Evolutionary conservation across 1,140 invertebrate genomes (phyloP).

Genomic region (Aphis gossypii): DNA sequence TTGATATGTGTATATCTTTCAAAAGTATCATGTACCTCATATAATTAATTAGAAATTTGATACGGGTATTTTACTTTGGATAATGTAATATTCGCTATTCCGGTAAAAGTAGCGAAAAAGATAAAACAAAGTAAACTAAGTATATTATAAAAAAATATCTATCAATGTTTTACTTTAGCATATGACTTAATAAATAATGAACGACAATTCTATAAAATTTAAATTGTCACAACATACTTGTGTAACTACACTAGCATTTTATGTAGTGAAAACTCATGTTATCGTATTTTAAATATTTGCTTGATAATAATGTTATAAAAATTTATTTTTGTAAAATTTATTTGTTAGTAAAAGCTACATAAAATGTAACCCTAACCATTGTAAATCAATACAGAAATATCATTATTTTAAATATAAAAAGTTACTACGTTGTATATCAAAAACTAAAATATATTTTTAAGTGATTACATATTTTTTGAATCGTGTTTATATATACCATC

Average conservation of each 20-base stretch:
- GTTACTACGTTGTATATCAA: not conserved
- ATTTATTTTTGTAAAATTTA: not conserved
- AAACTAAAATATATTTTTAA: constrained; percentile 16
- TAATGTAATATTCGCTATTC: no score
- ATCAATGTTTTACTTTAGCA: not conserved
- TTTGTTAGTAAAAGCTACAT: not conserved
- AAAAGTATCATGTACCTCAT: no score
- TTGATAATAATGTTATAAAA: not conserved
- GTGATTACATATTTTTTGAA: constrained; percentile 11
- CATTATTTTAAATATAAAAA: not conserved
- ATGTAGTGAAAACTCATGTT: not conserved
- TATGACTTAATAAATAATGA: not conserved
- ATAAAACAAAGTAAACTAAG: not conserved
- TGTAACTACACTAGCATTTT: not conserved
- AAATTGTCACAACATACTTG: not conserved
- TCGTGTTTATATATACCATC: not conserved
- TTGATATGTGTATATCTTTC: no score
- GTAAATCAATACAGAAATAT: not conserved
- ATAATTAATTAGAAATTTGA: no score
- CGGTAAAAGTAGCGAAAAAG: not conserved
- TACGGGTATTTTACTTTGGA: no score
- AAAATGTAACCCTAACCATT: not conserved
- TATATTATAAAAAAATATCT: not conserved
- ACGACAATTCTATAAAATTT: not conserved
- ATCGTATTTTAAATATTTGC: no score